These are phyloP conservation scores for Pogonomyrmex barbatus DNA, from an alignment of 1,140 invertebrate species.

Conservation along the genomic window DNA sequence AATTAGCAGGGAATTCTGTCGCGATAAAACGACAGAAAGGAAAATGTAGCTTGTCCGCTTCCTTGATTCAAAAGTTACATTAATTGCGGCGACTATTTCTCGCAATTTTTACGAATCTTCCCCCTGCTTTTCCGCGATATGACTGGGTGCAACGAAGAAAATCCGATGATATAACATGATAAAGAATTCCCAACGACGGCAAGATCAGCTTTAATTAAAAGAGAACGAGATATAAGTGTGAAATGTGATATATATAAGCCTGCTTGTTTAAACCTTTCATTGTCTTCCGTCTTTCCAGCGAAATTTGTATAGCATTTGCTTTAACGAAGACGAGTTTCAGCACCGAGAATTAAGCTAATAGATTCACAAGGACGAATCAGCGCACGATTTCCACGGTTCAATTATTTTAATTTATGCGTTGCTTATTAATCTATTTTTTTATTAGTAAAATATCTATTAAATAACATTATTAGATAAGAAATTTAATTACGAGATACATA, in stretches of 20 bases:
- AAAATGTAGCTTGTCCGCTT: neutral
- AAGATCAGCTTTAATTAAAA: slow-evolving; percentile 43
- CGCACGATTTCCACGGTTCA: neutral
- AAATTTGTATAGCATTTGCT: slow-evolving; percentile 9
- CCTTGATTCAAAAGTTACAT: slow-evolving; percentile 9
- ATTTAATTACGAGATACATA: neutral
- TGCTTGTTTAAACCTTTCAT: neutral
- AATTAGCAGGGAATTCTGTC: neutral
- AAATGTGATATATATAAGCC: neutral
- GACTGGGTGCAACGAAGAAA: slow-evolving; percentile 24
- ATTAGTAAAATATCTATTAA: neutral
- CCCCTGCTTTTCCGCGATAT: slow-evolving; percentile 9
- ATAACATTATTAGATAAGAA: neutral
- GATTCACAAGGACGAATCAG: neutral
- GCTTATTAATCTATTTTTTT: neutral
- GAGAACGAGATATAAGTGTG: slow-evolving; percentile 19
- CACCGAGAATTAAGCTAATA: slow-evolving; percentile 24
- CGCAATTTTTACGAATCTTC: slow-evolving; percentile 8
- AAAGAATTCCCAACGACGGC: slow-evolving; percentile 43
- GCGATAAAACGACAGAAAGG: neutral
- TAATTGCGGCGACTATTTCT: slow-evolving; percentile 13
- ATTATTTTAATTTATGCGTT: neutral
- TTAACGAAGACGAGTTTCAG: slow-evolving; percentile 32
- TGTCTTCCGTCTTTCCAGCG: neutral
- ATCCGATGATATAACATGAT: slow-evolving; percentile 23